These are phyloP conservation scores for Brachionus asplanchnoidis DNA, from an alignment of 1,140 invertebrate species.

Conservation along the genomic window DNA sequence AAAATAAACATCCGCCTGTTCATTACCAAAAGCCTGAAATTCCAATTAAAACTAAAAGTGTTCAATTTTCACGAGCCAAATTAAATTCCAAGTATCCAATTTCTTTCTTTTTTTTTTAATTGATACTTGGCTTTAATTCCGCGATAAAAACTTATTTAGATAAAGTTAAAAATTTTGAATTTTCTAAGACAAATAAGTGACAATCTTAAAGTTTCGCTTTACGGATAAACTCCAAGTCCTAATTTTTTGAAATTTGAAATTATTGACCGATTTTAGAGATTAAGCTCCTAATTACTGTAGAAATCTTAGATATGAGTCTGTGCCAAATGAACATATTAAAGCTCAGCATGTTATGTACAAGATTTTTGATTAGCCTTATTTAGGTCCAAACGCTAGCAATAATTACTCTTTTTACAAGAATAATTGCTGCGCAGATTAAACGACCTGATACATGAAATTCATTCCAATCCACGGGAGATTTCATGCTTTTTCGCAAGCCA, in stretches of 20 bases:
- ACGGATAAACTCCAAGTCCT: background rate
- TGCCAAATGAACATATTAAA: background rate
- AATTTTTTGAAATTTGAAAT: slow-evolving; percentile 23
- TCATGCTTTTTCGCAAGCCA: background rate
- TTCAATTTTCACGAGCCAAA: background rate
- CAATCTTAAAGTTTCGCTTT: background rate
- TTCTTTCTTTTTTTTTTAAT: background rate
- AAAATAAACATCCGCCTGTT: background rate
- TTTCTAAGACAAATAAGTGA: background rate
- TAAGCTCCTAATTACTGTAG: background rate
- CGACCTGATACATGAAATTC: background rate
- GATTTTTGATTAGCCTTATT: background rate
- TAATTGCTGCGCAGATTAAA: background rate
- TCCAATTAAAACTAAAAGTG: background rate
- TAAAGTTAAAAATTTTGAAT: background rate
- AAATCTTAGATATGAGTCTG: background rate
- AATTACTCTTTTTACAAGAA: background rate
- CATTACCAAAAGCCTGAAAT: background rate
- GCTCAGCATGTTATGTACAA: background rate
- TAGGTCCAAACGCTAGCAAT: background rate
- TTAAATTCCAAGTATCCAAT: background rate
- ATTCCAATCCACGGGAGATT: background rate
- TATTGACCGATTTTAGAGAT: slow-evolving; percentile 33
- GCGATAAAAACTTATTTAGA: background rate
- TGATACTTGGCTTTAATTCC: background rate